Base-by-base conservation (phyloP, 2,888 invertebrate species). In the Sycophila texana region DNA sequence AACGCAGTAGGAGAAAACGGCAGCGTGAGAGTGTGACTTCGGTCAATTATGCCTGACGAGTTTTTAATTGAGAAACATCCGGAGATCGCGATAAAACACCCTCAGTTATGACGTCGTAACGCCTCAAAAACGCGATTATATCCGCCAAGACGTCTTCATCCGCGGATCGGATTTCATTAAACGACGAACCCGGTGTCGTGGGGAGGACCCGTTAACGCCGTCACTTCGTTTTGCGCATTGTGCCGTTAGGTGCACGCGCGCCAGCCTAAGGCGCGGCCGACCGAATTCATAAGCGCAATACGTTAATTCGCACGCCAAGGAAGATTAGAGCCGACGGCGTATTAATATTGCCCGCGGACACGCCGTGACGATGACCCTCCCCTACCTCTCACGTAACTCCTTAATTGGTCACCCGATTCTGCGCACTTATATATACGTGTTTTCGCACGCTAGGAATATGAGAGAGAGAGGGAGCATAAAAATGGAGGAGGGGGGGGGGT, bases 281-380 rank as follows among this genome's bases (percentile, higher is more conserved):
- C 47, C 49, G 47, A 65, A 66, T 65, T 66, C 57, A 47, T 57
- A 26, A 26, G 7, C 83, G 70, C 82, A 86, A 86, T 86, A 87
- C 86, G 85, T 87, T 87, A 86, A 87, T 86, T 83, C 51, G 65
- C 22, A 10, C 60, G 58, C 26, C 63, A 63, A 77, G 79, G 74
- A 67, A 67, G 51, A 67, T 67, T 51, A 51, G 51, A 57, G 18
- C 26, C 22, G 66, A 49, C 66, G 66, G 22, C 66, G n/a, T 53
- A 53, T 67, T 67, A 53, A 67, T 84, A 82, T 84, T 82, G 82
- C 82, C 77, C 77, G 55, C 61, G 39, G 39, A 39, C 39, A 10
- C 51, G 57, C 16, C 26, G 20, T 22, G 58, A 14, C 13, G 5
- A 12, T 49, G 20, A 4, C 49, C n/a, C 53, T 4, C 16, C 7